Evolutionary conservation across 2,113 vertebrate species (phyloP).

Genomic region (Sturnira hondurensis): DNA sequence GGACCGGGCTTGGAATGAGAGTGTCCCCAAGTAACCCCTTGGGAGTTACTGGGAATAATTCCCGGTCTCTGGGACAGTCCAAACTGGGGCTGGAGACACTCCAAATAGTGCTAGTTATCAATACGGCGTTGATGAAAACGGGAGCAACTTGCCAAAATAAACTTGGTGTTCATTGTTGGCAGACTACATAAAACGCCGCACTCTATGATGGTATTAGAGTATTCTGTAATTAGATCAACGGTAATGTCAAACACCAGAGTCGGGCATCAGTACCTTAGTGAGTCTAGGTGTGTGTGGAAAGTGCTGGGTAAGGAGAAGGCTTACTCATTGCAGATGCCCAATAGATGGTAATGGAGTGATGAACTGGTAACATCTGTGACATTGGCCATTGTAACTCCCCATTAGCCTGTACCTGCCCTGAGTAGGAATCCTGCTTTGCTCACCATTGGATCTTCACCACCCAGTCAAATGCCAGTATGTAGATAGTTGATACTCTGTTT

Average conservation of each 20-base stretch:
- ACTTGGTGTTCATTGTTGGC: background rate
- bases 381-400: background rate
- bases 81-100: background rate
- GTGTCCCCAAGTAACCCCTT: background rate
- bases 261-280: background rate
- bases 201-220: background rate
- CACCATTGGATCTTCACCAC: background rate
- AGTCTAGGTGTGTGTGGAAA: too few species aligned
- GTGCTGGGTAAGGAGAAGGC: background rate
- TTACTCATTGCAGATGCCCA: background rate
- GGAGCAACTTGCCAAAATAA: background rate
- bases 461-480: background rate
- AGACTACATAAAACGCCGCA: accelerated
- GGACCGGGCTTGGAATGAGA: background rate
- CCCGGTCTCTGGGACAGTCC: background rate
- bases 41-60: too few species aligned
- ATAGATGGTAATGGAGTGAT: background rate
- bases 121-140: background rate
- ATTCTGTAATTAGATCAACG: background rate
- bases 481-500: background rate
- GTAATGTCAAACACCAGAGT: background rate
- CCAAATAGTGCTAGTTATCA: background rate
- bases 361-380: background rate
- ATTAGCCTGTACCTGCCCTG: background rate
- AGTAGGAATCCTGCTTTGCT: background rate